These are phyloP conservation scores for Bombus picipes DNA, from an alignment of 1,140 invertebrate genomes.

Conservation along the genomic window DNA sequence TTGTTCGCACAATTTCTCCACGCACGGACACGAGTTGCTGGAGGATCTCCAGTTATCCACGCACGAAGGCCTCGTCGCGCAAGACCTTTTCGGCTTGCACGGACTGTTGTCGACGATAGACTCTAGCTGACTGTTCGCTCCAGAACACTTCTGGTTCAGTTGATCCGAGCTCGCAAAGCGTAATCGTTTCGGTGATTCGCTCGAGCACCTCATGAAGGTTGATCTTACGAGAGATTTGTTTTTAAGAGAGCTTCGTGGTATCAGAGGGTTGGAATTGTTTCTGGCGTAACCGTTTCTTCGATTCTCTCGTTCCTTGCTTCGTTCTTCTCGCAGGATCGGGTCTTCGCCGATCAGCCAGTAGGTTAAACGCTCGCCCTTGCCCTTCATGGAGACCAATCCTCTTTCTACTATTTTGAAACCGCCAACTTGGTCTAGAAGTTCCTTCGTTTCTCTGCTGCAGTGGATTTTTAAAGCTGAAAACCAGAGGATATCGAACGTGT, in stretches of 20 bases:
- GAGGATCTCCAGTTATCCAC: conserved; percentile 81
- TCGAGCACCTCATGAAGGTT: conserved; percentile 86
- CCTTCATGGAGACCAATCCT: conserved; percentile 93
- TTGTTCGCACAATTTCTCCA: conserved; percentile 83
- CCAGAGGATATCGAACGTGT: not conserved
- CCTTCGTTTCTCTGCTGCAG: conserved; percentile 89
- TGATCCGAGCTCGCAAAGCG: conserved; percentile 89
- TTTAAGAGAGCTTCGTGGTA: conserved; percentile 87
- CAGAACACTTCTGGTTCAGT: conserved; percentile 78
- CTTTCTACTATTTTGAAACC: conserved; percentile 91
- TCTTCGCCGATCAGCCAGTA: conserved; percentile 94
- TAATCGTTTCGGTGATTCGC: conserved; percentile 91
- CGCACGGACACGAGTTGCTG: conserved; percentile 85
- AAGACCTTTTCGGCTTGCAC: conserved; percentile 72
- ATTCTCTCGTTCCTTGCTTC: conserved; percentile 83
- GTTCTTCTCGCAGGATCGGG: conserved; percentile 80
- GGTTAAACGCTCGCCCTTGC: conserved; percentile 92
- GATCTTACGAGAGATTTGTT: conserved; percentile 80
- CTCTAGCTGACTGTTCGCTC: conserved; percentile 75
- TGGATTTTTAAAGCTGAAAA: conserved; percentile 91
- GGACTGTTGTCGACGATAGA: conserved; percentile 82
- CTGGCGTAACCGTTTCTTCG: conserved; percentile 71
- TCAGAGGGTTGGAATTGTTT: conserved; percentile 68
- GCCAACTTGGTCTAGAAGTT: conserved; percentile 88
- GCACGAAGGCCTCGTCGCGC: conserved; percentile 71